Evolutionary conservation across 2,888 invertebrate genomes (phyloP).

Genomic region (Amphipoea lucens): DNA sequence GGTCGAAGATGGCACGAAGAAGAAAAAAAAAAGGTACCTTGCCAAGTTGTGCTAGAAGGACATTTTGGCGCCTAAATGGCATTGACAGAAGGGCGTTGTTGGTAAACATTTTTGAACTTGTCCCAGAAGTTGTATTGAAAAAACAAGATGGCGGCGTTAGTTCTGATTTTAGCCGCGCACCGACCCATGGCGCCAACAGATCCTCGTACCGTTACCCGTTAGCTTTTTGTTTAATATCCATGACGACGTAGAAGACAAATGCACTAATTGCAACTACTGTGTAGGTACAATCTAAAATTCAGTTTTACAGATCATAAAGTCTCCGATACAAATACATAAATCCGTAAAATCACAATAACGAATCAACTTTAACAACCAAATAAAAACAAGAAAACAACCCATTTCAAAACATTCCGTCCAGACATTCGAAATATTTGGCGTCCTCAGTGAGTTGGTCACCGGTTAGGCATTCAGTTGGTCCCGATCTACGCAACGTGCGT

Average conservation of each 20-base stretch:
- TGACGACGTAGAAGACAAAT: neutral
- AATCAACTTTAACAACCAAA: neutral
- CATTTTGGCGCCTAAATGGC: neutral
- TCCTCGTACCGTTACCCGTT: neutral
- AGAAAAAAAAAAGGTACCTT: neutral
- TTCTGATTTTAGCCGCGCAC: neutral
- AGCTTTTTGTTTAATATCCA: neutral
- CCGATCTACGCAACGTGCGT: conserved; percentile 35
- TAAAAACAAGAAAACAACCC: neutral
- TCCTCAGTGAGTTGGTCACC: conserved; percentile 39
- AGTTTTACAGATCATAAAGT: neutral
- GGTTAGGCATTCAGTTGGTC: conserved; percentile 44
- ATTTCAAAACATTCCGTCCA: conserved; percentile 1
- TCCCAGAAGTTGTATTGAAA: neutral
- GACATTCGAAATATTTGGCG: neutral
- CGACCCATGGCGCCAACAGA: no score
- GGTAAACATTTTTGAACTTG: neutral
- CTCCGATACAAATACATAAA: neutral
- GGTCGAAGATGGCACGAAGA: neutral
- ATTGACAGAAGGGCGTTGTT: neutral
- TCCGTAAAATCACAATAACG: neutral
- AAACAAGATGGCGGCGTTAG: neutral
- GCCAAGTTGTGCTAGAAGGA: neutral
- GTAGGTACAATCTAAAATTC: neutral
- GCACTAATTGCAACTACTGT: neutral